phyloP scores from a whole-genome alignment of 1,140 invertebrate genomes.

The Spodoptera litura region DNA sequence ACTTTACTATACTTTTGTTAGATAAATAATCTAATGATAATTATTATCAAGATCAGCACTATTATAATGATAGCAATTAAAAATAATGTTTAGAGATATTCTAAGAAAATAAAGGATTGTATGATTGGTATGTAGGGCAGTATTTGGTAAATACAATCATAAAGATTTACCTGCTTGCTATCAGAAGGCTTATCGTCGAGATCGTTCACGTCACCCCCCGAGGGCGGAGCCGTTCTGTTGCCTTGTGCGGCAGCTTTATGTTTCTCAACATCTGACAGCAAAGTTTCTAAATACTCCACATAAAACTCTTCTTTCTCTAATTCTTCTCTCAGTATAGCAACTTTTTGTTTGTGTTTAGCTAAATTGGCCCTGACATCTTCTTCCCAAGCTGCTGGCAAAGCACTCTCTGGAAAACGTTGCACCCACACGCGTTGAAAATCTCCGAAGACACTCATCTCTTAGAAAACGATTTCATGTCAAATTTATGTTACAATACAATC shows the following conservation, averaged over 20 bases:
- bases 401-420: constrained; percentile 95
- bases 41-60: not conserved
- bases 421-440: constrained; percentile 96
- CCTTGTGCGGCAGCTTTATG: constrained; percentile 86
- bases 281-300: constrained; percentile 94
- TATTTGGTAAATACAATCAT: constrained; percentile 4
- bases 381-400: constrained; percentile 95
- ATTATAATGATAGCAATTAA: not conserved
- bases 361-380: constrained; percentile 95
- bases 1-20: not conserved
- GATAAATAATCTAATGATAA: not conserved
- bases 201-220: constrained; percentile 71
- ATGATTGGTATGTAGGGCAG: not conserved
- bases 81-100: not conserved
- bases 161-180: constrained; percentile 43
- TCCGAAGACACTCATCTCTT: constrained; percentile 94
- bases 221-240: constrained; percentile 77
- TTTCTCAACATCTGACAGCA: constrained; percentile 93
- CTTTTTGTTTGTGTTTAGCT: constrained; percentile 94
- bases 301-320: constrained; percentile 96
- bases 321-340: constrained; percentile 92
- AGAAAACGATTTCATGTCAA: constrained; percentile 85
- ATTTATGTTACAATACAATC: constrained; percentile 77
- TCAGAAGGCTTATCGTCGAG: constrained; percentile 44
- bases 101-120: not conserved